Percentiles rank a stretch among this genome's conserved stretches.
These are phyloP conservation scores for Falco novaeseelandiae DNA, from an alignment of 2,797 vertebrate genomes.

Conservation along the genomic window DNA sequence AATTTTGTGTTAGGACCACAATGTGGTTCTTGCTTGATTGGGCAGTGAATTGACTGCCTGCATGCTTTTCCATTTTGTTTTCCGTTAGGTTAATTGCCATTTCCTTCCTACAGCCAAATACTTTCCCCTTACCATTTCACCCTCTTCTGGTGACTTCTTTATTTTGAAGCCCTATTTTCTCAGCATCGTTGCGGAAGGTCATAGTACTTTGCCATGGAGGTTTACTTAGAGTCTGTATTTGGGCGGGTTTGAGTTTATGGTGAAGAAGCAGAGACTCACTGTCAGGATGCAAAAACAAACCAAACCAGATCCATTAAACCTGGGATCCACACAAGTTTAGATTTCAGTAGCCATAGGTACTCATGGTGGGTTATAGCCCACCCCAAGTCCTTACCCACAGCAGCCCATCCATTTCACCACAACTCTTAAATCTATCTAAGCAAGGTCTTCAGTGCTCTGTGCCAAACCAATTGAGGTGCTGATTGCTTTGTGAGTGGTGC, in stretches of 20 bases:
- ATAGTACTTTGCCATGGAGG: neutral
- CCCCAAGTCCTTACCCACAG: neutral
- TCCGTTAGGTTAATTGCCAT: neutral
- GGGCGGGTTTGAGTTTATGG: neutral
- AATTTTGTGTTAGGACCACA: neutral
- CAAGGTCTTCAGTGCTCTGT: neutral
- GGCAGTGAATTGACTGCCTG: neutral
- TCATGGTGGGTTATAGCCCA: neutral
- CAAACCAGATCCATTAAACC: neutral
- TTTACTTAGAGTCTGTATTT: neutral
- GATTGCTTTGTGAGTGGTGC: neutral
- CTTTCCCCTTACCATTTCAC: neutral
- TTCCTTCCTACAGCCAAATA: neutral
- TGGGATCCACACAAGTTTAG: neutral
- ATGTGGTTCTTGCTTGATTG: neutral
- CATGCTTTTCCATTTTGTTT: neutral
- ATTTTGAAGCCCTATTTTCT: neutral
- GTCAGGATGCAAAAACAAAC: neutral
- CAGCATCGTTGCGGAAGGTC: neutral
- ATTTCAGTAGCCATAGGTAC: accelerated
- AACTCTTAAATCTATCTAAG: neutral
- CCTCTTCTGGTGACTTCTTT: neutral
- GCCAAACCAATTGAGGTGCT: neutral
- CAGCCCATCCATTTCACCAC: neutral
- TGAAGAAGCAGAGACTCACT: neutral